Evolutionary conservation across 2,113 vertebrate genomes (phyloP).

Genomic region (Peromyscus leucopus): DNA sequence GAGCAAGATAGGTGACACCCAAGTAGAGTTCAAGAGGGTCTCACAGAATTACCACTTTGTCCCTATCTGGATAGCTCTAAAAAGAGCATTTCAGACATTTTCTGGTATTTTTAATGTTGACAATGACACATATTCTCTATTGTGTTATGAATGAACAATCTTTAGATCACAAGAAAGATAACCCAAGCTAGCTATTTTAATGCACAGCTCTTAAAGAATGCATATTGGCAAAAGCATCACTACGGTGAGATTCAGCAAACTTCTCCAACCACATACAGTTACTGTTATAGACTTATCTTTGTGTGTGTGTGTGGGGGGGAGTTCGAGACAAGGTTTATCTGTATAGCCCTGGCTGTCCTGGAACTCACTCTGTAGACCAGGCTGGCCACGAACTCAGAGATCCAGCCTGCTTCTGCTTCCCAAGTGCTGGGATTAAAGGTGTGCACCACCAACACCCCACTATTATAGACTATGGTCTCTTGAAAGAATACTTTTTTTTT

Average conservation of each 20-base stretch:
- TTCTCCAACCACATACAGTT: slow-evolving; percentile 2
- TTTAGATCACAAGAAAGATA: background rate
- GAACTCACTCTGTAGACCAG: background rate
- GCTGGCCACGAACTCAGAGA: background rate
- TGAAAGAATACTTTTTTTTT: slow-evolving; percentile 1
- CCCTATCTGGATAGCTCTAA: background rate
- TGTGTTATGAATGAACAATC: background rate
- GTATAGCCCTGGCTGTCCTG: background rate
- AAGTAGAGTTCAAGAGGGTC: background rate
- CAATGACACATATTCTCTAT: background rate
- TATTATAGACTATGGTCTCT: background rate
- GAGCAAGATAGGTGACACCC: background rate
- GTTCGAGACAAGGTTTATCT: background rate
- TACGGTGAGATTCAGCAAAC: background rate
- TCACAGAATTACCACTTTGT: background rate
- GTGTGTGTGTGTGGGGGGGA: background rate
- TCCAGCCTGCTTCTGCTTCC: background rate
- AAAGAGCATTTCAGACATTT: slow-evolving; percentile 9
- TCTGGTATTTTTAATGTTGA: background rate
- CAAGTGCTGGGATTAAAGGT: background rate
- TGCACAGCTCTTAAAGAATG: slow-evolving; percentile 3
- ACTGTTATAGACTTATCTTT: background rate
- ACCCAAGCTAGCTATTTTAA: slow-evolving; percentile 17
- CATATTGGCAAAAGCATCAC: background rate
- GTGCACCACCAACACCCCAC: background rate